Percentiles rank a stretch among this genome's conserved stretches.
These are phyloP conservation scores for Ashinkailepas kermadecensis DNA, from an alignment of 2,888 invertebrate genomes.

Conservation along the genomic window DNA sequence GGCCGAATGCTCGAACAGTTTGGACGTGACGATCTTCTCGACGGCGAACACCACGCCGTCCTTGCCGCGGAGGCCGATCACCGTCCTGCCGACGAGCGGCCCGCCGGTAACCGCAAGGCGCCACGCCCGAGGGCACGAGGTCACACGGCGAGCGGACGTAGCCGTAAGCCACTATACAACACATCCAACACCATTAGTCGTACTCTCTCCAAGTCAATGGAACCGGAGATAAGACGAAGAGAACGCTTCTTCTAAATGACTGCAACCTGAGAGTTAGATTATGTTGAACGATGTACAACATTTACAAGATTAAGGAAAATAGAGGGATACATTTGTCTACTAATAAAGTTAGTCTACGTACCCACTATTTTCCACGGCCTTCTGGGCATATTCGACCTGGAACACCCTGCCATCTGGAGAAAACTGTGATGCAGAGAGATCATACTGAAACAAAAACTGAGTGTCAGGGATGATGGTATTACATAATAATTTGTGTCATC, in stretches of 20 bases:
- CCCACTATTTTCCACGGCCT: constrained; percentile 97
- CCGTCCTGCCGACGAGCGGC: constrained; percentile 54
- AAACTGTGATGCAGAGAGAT: constrained; percentile 99
- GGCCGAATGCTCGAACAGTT: constrained; percentile 83
- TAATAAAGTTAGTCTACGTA: constrained; percentile 40
- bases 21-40: constrained; percentile 90
- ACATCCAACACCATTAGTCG: too few relatives aligned
- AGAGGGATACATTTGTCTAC: background rate
- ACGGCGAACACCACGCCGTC: constrained; percentile 96
- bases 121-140: too few relatives aligned
- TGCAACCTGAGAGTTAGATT: too few relatives aligned
- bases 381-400: constrained; percentile 98
- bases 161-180: too few relatives aligned
- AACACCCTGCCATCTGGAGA: constrained; percentile 98
- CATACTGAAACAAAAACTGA: constrained; percentile 63
- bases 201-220: too few relatives aligned
- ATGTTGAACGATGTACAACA: too few relatives aligned
- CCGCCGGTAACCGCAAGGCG: too few relatives aligned
- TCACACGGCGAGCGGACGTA: too few relatives aligned
- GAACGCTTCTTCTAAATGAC: too few relatives aligned
- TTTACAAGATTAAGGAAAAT: background rate
- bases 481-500: too few relatives aligned
- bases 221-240: too few relatives aligned
- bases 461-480: too few relatives aligned
- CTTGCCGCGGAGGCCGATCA: constrained; percentile 86